Conservation (phyloP, 1,140 invertebrate species). For the Eupristina koningsbergeri region DNA sequence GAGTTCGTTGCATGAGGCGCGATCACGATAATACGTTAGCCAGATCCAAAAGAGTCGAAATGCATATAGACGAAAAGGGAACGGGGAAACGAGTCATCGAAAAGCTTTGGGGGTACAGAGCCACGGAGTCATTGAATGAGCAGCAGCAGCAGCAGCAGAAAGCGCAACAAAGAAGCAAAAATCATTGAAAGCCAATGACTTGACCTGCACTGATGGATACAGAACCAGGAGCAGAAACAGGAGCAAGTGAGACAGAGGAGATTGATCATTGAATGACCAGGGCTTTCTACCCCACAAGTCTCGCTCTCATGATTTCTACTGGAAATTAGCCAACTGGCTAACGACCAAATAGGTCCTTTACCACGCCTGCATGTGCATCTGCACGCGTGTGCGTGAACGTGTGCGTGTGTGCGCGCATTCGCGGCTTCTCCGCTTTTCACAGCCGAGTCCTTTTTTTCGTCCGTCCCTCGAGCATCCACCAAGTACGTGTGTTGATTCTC, state of each 20-base stretch:
- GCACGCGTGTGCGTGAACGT: neutral
- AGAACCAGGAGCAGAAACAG: slow-evolving; percentile 43
- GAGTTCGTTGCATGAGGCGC: neutral
- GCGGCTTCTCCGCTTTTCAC: slow-evolving; percentile 24
- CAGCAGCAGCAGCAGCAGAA: slow-evolving; percentile 26
- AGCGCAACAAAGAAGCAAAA: slow-evolving; percentile 66
- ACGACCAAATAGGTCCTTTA: slow-evolving; percentile 70
- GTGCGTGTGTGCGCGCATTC: neutral
- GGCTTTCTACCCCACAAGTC: slow-evolving; percentile 53
- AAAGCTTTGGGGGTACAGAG: slow-evolving; percentile 60
- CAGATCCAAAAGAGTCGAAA: slow-evolving; percentile 32
- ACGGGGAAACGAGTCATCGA: slow-evolving; percentile 66
- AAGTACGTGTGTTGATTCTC: neutral
- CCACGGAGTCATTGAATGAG: slow-evolving; percentile 70
- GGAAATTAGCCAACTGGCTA: slow-evolving; percentile 74
- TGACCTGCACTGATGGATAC: slow-evolving; percentile 59
- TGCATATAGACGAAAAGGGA: slow-evolving; percentile 42
- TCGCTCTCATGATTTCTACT: slow-evolving; percentile 71
- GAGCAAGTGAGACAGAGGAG: slow-evolving; percentile 25
- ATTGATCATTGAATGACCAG: slow-evolving; percentile 72
- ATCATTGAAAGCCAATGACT: slow-evolving; percentile 73
- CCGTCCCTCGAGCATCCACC: slow-evolving; percentile 39
- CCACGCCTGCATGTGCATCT: slow-evolving; percentile 32
- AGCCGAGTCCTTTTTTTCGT: slow-evolving; percentile 47
- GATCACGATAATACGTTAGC: neutral